Evolutionary conservation across 2,888 invertebrate species (phyloP).

Genomic region (Ferdinandea cuprea): DNA sequence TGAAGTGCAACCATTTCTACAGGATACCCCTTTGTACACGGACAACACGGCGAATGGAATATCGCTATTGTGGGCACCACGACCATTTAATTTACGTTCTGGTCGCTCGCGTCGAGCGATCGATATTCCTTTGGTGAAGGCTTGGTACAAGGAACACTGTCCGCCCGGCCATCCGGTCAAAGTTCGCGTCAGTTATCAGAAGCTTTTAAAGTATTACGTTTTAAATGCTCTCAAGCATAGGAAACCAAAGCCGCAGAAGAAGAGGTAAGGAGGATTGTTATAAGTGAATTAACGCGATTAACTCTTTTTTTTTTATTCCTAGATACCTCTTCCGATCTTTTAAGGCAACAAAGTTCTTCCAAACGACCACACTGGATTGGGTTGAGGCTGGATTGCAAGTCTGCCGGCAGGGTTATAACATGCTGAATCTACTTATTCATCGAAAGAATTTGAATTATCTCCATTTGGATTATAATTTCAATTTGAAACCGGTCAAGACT

Average conservation of each 20-base stretch:
- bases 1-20: constrained; percentile 95
- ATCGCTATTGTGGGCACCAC: constrained; percentile 97
- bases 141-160: constrained; percentile 98
- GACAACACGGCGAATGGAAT: constrained; percentile 99
- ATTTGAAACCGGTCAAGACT: constrained; percentile 99
- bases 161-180: constrained; percentile 99
- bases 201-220: constrained; percentile 98
- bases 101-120: constrained; percentile 96
- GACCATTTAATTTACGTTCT: constrained; percentile 98
- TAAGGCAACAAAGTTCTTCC: constrained; percentile 99
- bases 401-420: constrained; percentile 99
- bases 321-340: constrained; percentile 98
- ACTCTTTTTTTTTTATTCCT: too few species aligned
- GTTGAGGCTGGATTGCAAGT: constrained; percentile 99
- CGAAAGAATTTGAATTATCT: constrained; percentile 99
- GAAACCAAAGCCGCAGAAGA: constrained; percentile 99
- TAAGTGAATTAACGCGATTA: too few species aligned
- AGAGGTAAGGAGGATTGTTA: constrained; percentile 88
- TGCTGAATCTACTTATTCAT: constrained; percentile 99
- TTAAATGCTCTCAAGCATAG: constrained; percentile 98
- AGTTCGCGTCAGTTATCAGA: constrained; percentile 99
- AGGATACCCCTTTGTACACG: constrained; percentile 97
- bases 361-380: constrained; percentile 99
- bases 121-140: constrained; percentile 98
- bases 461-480: constrained; percentile 99